Evolutionary conservation across 2,113 vertebrate species (phyloP), one percentile per base, ranked within the genome.

Genomic region (Tragelaphus buxtoni): DNA sequence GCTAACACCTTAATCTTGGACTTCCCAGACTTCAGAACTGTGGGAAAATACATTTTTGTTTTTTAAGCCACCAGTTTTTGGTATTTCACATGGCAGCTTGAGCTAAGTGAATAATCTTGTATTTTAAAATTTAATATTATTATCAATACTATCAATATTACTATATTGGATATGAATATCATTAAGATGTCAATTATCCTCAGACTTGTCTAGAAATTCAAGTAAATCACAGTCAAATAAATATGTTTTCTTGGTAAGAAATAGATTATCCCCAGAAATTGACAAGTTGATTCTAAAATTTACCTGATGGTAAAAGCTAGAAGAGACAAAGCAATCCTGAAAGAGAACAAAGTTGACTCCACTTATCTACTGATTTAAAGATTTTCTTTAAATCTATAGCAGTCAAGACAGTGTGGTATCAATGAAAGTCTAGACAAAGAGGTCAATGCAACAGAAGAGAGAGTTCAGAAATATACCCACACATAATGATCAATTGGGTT

Each of bases 221-320:
- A 26, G 85, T 42, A 91, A 95, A 65, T 86, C 39, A 85, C 24
- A 91, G 9, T 74, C 28, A 92, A 96, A 77, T 65, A 55, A 96
- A 81, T 65, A 49, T 35, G 20, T 87, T 90, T 90, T 35, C 76
- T 28, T 69, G 28, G 51, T 4, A 79, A 76, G 39, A 94, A 86
- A 90, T 87, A 24, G 9, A 0, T 92, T 87, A 53, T 87, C 22
- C 20, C 63, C 17, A 53, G 56, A 88, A 90, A 89, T 20, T 53
- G 14, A 77, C 17, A 91, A 28, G 45, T 56, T 58, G 12, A 82
- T 42, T 79, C 81, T 85, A 97, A 93, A 97, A 95, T 82, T 16
- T 88, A 63, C 84, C 47, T 63, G 20, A 90, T n/a, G n/a, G 26
- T 35, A 80, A 35, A 95, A 91, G 1, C 3, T 49, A 61, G 39